These are phyloP conservation scores for Drosophila kurseongensis DNA, from an alignment of 1,140 invertebrate species.

Conservation along the genomic window DNA sequence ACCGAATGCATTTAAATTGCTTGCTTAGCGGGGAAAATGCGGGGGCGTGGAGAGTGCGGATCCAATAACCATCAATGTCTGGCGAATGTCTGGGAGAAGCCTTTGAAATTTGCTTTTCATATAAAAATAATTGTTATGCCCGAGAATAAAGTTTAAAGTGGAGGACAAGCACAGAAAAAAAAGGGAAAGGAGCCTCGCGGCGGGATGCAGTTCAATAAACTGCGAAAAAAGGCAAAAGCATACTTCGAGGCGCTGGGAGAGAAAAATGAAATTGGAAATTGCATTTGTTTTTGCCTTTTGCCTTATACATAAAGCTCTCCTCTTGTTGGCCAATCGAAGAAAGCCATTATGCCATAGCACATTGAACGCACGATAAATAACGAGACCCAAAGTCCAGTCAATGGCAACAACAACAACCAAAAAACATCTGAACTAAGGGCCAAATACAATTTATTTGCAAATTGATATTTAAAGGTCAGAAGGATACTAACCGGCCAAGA, in stretches of 20 bases:
- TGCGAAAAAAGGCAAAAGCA: conserved; percentile 50
- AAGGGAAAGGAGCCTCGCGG: conserved; percentile 35
- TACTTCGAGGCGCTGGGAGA: conserved; percentile 54
- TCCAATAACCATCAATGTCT: conserved; percentile 55
- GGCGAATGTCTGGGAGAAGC: conserved; percentile 42
- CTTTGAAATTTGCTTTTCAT: conserved; percentile 54
- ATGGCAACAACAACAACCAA: conserved; percentile 20
- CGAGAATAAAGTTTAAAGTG: conserved; percentile 50
- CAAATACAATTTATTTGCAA: conserved; percentile 81
- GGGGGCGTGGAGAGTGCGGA: conserved; percentile 30
- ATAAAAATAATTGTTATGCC: conserved; percentile 52
- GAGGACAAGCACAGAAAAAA: conserved; percentile 7
- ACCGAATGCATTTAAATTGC: conserved; percentile 78
- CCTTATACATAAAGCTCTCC: conserved; percentile 20
- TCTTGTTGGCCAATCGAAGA: conserved; percentile 66
- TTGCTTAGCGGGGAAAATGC: conserved; percentile 46
- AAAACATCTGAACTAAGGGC: conserved; percentile 22
- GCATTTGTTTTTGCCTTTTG: conserved; percentile 54
- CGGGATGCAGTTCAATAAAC: conserved; percentile 72
- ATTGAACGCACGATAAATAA: conserved; percentile 74
- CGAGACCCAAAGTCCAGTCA: conserved; percentile 26
- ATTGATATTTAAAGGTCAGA: conserved; percentile 80
- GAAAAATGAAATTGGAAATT: conserved; percentile 57
- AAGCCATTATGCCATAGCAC: conserved; percentile 72
- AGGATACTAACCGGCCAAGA: conserved; percentile 17